Conservation (phyloP, 2,797 vertebrate species). For the Discoglossus pictus region DNA sequence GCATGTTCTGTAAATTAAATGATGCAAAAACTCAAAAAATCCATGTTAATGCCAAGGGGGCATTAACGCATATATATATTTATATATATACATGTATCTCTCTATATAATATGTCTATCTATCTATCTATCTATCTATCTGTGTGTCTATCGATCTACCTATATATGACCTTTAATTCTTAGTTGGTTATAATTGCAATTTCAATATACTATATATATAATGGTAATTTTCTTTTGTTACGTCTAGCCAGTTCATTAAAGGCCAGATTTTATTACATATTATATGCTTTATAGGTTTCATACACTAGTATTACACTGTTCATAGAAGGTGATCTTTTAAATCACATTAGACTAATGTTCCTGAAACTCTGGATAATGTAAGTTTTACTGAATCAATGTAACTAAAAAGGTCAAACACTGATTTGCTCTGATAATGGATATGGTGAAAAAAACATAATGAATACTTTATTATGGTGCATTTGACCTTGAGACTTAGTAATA, state of each 20-base stretch:
- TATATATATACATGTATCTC: too few relatives aligned
- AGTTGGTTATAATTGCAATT: too few relatives aligned
- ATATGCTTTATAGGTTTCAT: conserved; percentile 90
- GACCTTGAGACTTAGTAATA: conserved; percentile 66
- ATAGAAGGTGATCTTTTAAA: conserved; percentile 88
- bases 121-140: too few relatives aligned
- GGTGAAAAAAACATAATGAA: conserved; percentile 71
- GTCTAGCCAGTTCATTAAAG: conserved; percentile 84
- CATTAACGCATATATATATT: too few relatives aligned
- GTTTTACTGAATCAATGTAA: conserved; percentile 76
- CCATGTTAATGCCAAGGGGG: too few relatives aligned
- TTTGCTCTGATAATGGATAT: conserved; percentile 73
- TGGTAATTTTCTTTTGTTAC: conserved; percentile 9
- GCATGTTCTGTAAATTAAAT: too few relatives aligned
- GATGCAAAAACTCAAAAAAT: too few relatives aligned
- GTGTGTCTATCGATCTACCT: too few relatives aligned
- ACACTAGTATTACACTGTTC: conserved; percentile 88
- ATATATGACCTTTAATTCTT: too few relatives aligned
- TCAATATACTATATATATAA: background rate
- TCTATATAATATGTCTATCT: too few relatives aligned
- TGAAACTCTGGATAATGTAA: conserved; percentile 86
- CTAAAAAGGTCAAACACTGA: conserved; percentile 73
- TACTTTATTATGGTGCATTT: conserved; percentile 61
- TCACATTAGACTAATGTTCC: conserved; percentile 87
- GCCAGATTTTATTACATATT: conserved; percentile 90